Evolutionary conservation across 1,140 invertebrate species (phyloP).

Genomic region (Periplaneta americana): DNA sequence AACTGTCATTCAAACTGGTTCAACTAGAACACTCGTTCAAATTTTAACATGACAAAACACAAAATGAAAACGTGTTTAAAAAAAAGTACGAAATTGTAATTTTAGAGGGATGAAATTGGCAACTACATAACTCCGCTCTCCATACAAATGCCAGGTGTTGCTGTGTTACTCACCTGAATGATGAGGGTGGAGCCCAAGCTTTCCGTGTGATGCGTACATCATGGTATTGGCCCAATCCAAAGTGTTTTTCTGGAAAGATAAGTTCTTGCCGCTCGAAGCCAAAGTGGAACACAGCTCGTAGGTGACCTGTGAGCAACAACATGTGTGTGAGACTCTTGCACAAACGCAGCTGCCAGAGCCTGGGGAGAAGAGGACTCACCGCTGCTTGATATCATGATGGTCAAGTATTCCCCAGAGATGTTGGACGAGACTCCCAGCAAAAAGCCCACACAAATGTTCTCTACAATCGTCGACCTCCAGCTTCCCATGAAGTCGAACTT

Average conservation of each 20-base stretch:
- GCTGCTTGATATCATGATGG: slow-evolving; percentile 92
- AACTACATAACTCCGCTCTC: too few relatives aligned
- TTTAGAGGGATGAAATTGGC: too few relatives aligned
- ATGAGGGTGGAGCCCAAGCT: slow-evolving; percentile 71
- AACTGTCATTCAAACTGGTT: too few relatives aligned
- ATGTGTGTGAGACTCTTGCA: slow-evolving; percentile 2
- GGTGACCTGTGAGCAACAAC: slow-evolving; percentile 55
- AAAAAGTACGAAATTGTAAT: too few relatives aligned
- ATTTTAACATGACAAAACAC: too few relatives aligned
- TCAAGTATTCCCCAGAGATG: slow-evolving; percentile 87
- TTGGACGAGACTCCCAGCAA: slow-evolving; percentile 84
- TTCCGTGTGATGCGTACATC: slow-evolving; percentile 78
- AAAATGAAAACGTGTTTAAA: too few relatives aligned
- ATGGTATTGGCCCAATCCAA: slow-evolving; percentile 91
- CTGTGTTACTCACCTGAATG: slow-evolving; percentile 59
- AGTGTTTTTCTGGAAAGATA: slow-evolving; percentile 84
- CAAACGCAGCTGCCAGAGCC: not conserved
- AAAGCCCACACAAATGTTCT: slow-evolving; percentile 91
- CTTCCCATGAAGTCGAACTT: slow-evolving; percentile 89
- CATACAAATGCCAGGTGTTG: too few relatives aligned
- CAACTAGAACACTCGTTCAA: too few relatives aligned
- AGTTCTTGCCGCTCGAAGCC: slow-evolving; percentile 94
- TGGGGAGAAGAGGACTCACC: slow-evolving; percentile 41
- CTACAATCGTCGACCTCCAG: slow-evolving; percentile 82
- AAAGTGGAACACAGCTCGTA: slow-evolving; percentile 93